A percentile compares a stretch with the other conserved stretches of the same genome.
Evolutionary conservation across 2,797 vertebrate genomes (phyloP).

Genomic region (Craterocephalus amniculus): DNA sequence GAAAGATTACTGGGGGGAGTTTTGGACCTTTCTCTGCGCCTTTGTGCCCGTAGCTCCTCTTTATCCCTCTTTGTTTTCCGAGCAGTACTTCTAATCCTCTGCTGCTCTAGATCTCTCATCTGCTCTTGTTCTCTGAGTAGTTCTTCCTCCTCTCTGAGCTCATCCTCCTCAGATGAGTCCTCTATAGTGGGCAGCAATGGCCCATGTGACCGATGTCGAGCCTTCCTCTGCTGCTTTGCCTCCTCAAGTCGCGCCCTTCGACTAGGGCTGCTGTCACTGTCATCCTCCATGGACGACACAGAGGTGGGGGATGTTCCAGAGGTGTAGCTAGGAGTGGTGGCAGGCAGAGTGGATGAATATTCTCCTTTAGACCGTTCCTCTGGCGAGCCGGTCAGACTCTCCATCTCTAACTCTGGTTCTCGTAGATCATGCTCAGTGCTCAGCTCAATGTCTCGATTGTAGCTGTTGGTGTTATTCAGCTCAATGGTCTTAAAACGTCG

Average conservation of each 20-base stretch:
- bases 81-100: conserved; percentile 96
- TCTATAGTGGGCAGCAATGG: conserved; percentile 98
- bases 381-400: conserved; percentile 96
- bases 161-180: conserved; percentile 98
- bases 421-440: conserved; percentile 88
- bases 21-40: conserved; percentile 97
- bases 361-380: conserved; percentile 97
- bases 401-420: conserved; percentile 99
- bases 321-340: conserved; percentile 97
- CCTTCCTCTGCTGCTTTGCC: conserved; percentile 98
- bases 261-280: conserved; percentile 99
- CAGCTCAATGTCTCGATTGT: conserved; percentile 90
- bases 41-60: conserved; percentile 96
- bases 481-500: conserved; percentile 99
- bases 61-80: conserved; percentile 98
- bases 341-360: conserved; percentile 96
- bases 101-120: conserved; percentile 98
- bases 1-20: conserved; percentile 99
- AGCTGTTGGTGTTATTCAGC: conserved; percentile 94
- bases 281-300: conserved; percentile 97
- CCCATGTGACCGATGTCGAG: conserved; percentile 95
- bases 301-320: conserved; percentile 98
- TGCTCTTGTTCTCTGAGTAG: conserved; percentile 97
- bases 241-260: conserved; percentile 95
- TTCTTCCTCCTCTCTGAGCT: conserved; percentile 98